These are phyloP conservation scores for Coracias cyanogaster DNA, from an alignment of 2,797 vertebrate species.

Conservation along the genomic window DNA sequence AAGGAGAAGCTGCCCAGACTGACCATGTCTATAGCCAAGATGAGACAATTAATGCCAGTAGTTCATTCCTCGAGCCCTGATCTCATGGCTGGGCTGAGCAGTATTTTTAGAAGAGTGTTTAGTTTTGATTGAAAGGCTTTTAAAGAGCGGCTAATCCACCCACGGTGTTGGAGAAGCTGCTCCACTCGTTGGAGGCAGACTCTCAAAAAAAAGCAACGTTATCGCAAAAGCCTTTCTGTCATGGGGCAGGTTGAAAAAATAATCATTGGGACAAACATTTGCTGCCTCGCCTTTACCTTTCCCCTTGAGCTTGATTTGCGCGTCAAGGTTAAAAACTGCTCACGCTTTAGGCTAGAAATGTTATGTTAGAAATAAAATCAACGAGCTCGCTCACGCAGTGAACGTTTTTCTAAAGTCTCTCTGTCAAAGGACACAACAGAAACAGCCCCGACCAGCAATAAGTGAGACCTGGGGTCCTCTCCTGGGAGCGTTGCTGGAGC, in stretches of 20 bases:
- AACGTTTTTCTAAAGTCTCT: accelerated
- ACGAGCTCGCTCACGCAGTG: not conserved
- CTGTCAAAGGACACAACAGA: not conserved
- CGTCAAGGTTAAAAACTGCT: not conserved
- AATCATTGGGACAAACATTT: not conserved
- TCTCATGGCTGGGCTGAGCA: not conserved
- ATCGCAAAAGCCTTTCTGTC: not conserved
- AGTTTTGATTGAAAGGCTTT: not conserved
- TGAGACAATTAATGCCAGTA: not conserved
- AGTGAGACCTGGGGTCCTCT: not conserved
- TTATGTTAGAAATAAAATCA: not conserved
- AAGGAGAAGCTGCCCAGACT: not conserved
- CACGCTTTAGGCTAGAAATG: not conserved
- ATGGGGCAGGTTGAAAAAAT: not conserved
- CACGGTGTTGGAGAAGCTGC: not conserved
- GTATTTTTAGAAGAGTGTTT: not conserved
- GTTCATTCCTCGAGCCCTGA: not conserved
- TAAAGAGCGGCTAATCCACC: not conserved
- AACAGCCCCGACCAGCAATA: accelerated
- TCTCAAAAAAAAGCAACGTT: not conserved
- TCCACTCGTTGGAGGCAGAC: not conserved
- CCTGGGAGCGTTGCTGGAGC: not conserved
- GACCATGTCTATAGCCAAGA: accelerated
- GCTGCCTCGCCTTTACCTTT: not conserved
- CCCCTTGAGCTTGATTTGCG: not conserved